phyloP scores from a whole-genome alignment of 2,888 invertebrate genomes.

The Epirrhoe tristata region DNA sequence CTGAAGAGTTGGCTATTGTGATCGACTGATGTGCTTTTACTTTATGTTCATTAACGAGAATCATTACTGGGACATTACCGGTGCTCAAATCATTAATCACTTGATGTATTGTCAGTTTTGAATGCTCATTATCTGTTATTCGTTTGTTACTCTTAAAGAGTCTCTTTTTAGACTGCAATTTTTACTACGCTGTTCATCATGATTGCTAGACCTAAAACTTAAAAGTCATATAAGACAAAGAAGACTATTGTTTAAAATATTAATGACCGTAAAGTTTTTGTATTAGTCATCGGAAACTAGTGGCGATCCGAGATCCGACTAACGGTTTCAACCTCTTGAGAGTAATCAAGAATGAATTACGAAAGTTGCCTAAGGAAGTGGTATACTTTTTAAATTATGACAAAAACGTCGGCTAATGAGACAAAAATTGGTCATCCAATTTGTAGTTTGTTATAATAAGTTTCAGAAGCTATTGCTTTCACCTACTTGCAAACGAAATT shows the following conservation, averaged over 20 bases:
- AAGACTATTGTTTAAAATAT: conserved; percentile 57
- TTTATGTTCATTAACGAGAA: conserved; percentile 38
- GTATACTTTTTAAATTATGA: conserved; percentile 47
- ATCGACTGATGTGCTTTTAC: conserved; percentile 38
- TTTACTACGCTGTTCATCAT: background rate
- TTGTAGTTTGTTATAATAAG: conserved; percentile 33
- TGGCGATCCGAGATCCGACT: conserved; percentile 43
- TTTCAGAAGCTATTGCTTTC: conserved; percentile 18
- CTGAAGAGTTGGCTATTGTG: conserved; percentile 33
- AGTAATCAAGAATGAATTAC: conserved; percentile 61
- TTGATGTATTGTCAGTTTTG: conserved; percentile 39
- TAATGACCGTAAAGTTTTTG: conserved; percentile 49
- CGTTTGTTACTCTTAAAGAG: conserved; percentile 18
- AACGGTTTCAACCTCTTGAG: conserved; percentile 49
- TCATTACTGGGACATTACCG: conserved; percentile 41
- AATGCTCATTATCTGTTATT: conserved; percentile 39
- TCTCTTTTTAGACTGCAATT: background rate
- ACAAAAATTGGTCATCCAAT: conserved; percentile 43
- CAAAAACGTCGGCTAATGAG: conserved; percentile 52
- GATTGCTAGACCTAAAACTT: conserved; percentile 11
- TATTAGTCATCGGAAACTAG: conserved; percentile 50
- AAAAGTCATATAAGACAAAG: conserved; percentile 45
- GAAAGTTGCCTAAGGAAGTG: conserved; percentile 46
- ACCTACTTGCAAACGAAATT: background rate
- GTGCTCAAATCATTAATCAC: conserved; percentile 45